Evolutionary conservation across 2,113 vertebrate species (phyloP).

Genomic region (Parotia lawesii): DNA sequence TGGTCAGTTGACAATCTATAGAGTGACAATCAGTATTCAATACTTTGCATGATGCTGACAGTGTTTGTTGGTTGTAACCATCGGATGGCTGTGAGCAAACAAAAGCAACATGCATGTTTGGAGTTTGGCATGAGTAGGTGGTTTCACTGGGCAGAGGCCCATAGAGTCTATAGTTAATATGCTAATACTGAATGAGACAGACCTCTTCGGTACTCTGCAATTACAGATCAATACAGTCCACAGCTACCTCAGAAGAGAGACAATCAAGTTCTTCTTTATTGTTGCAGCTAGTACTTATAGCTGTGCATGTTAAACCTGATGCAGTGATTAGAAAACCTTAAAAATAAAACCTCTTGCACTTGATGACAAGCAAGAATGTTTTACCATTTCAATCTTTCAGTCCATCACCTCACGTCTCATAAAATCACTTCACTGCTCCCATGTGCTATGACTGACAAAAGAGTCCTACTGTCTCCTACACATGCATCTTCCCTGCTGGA

Average conservation of each 20-base stretch:
- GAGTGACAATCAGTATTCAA: not conserved
- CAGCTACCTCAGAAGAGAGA: not conserved
- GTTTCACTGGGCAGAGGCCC: not conserved
- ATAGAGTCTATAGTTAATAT: not conserved
- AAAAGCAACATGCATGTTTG: accelerated
- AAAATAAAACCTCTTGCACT: not conserved
- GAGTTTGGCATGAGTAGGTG: not conserved
- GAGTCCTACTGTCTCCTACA: not conserved
- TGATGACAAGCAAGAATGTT: not conserved
- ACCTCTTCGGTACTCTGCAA: not conserved
- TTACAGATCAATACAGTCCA: not conserved
- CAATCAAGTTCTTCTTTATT: not conserved
- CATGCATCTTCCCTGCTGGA: not conserved
- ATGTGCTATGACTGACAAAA: not conserved
- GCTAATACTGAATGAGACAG: not conserved
- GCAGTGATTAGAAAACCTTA: not conserved
- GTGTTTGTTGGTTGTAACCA: not conserved
- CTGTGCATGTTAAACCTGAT: not conserved
- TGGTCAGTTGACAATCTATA: not conserved
- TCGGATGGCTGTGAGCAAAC: not conserved
- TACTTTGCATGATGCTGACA: not conserved
- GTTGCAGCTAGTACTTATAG: not conserved
- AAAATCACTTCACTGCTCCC: not conserved
- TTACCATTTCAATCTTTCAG: not conserved
- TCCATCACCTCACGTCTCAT: not conserved